Conservation (phyloP, 2,113 vertebrate genomes). For the Lagopus muta region DNA sequence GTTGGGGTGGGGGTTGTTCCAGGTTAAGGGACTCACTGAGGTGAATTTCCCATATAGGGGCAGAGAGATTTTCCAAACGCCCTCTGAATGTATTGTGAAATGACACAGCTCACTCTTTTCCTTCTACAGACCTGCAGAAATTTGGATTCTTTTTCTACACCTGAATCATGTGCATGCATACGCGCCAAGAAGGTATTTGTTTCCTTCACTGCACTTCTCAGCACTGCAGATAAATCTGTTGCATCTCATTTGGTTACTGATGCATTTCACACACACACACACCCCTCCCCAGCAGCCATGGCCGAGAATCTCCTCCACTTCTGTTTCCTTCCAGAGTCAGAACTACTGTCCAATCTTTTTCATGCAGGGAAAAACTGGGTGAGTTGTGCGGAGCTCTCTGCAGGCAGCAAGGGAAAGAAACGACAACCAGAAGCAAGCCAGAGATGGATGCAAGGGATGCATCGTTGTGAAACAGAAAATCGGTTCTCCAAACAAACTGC, state of each 20-base stretch:
- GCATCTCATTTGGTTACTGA: slow-evolving; percentile 19
- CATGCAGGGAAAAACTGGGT: not conserved
- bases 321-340: slow-evolving; percentile 53
- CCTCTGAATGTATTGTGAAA: not conserved
- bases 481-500: slow-evolving; percentile 13
- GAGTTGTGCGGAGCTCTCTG: slow-evolving; percentile 52
- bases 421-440: slow-evolving; percentile 16
- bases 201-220: not conserved
- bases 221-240: slow-evolving; percentile 11
- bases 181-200: not conserved
- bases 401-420: slow-evolving; percentile 25
- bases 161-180: not conserved
- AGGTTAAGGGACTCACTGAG: not conserved
- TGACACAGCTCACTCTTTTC: not conserved
- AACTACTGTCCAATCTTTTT: slow-evolving; percentile 44
- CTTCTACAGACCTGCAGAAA: not conserved
- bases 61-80: not conserved
- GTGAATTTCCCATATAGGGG: not conserved
- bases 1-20: not conserved
- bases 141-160: not conserved
- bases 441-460: not conserved
- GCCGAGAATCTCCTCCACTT: slow-evolving; percentile 24
- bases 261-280: not conserved
- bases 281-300: not conserved
- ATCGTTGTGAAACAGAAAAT: not conserved